A percentile compares a stretch with the other conserved stretches of the same genome.
These are phyloP conservation scores for Cheilosia scutellata DNA, from an alignment of 2,888 invertebrate genomes.

Conservation along the genomic window DNA sequence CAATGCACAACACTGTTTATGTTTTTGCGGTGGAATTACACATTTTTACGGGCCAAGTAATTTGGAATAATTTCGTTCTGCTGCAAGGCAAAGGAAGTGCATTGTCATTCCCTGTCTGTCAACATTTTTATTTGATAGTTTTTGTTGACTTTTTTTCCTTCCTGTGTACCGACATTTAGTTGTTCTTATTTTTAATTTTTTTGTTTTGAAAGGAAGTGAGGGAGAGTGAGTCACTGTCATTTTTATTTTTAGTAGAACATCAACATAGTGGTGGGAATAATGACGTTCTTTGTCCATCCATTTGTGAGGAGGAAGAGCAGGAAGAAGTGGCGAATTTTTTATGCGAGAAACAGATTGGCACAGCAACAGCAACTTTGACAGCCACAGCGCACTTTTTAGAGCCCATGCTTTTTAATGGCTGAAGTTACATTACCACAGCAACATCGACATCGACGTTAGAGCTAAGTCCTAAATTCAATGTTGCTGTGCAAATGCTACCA, in stretches of 20 bases:
- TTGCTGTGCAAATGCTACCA: no score
- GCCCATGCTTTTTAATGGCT: no score
- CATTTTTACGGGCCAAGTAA: constrained; percentile 49
- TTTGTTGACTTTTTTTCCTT: constrained; percentile 1
- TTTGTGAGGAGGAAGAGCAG: background rate
- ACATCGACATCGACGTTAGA: no score
- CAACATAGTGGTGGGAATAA: constrained; percentile 15
- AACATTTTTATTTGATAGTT: constrained; percentile 30
- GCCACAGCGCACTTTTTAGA: no score
- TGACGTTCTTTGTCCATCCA: constrained; percentile 33
- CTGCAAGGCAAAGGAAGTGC: constrained; percentile 73
- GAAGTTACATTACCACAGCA: no score
- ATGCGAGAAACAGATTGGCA: no score
- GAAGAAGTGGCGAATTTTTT: no score
- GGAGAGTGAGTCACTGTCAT: constrained; percentile 47
- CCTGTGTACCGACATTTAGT: background rate
- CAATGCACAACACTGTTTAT: constrained; percentile 57
- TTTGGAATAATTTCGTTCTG: constrained; percentile 71
- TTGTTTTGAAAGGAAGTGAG: constrained; percentile 61
- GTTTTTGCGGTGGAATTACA: constrained; percentile 55
- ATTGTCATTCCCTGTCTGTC: constrained; percentile 53
- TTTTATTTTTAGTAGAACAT: constrained; percentile 36
- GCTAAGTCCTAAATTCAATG: no score
- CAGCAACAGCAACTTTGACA: no score
- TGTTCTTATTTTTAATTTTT: constrained; percentile 9